Evolutionary conservation across 1,140 invertebrate species (phyloP).

Genomic region (Lamellibrachia luymesi): DNA sequence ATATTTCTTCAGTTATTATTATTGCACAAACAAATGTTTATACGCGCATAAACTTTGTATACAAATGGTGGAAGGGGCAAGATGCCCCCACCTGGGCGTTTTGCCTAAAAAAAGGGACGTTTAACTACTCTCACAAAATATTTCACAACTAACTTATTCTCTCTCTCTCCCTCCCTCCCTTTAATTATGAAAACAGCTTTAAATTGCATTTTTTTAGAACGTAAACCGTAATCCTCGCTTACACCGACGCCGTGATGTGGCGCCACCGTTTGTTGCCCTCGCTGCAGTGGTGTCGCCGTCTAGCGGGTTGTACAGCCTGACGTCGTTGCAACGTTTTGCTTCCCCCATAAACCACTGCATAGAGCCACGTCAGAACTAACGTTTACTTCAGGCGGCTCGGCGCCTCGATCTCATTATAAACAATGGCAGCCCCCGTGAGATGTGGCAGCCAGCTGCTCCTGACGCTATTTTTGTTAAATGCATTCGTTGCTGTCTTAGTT

Average conservation of each 20-base stretch:
- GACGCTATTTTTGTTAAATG: background rate
- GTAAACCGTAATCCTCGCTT: background rate
- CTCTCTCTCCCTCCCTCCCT: no score
- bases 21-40: no score
- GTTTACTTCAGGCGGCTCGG: background rate
- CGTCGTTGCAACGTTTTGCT: background rate
- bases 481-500: background rate
- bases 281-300: background rate
- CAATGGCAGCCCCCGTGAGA: conserved; percentile 2
- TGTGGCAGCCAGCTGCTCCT: background rate
- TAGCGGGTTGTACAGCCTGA: background rate
- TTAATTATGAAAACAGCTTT: no score
- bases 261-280: background rate
- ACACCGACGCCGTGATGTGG: background rate
- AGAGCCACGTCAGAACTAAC: background rate
- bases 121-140: no score
- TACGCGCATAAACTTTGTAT: no score
- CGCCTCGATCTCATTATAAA: background rate
- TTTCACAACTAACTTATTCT: no score
- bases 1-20: no score
- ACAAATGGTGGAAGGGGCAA: no score
- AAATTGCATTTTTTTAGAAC: no score
- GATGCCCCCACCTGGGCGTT: no score
- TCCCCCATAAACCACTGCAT: background rate
- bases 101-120: no score